Evolutionary conservation across 2,797 vertebrate genomes (phyloP).

Genomic region (Microchirus variegatus): DNA sequence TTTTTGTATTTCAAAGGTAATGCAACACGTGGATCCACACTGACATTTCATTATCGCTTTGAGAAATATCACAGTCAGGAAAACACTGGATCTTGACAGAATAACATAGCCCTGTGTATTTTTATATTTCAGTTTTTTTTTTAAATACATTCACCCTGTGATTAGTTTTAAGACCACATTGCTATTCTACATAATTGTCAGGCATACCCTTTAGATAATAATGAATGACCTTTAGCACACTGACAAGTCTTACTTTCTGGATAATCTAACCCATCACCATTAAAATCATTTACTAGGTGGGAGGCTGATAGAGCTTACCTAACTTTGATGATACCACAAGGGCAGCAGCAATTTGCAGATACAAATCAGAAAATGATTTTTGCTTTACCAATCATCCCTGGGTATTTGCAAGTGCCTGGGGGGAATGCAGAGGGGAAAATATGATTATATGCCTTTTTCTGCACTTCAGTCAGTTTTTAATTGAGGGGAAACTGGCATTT

Average conservation of each 20-base stretch:
- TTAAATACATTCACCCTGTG: slow-evolving; percentile 35
- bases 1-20: slow-evolving; percentile 22
- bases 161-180: slow-evolving; percentile 41
- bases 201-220: slow-evolving; percentile 62
- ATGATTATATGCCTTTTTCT: slow-evolving; percentile 69
- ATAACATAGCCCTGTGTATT: slow-evolving; percentile 15
- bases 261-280: slow-evolving; percentile 69
- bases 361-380: slow-evolving; percentile 70
- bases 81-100: slow-evolving; percentile 21
- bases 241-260: slow-evolving; percentile 45
- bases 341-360: slow-evolving; percentile 71
- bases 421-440: slow-evolving; percentile 54
- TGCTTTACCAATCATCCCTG: slow-evolving; percentile 60
- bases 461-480: slow-evolving; percentile 73
- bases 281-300: slow-evolving; percentile 67
- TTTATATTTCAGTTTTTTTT: slow-evolving; percentile 38
- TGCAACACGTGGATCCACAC: slow-evolving; percentile 11
- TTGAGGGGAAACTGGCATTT: slow-evolving; percentile 77
- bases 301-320: slow-evolving; percentile 61
- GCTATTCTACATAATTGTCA: slow-evolving; percentile 55
- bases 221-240: slow-evolving; percentile 61
- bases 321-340: slow-evolving; percentile 66
- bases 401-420: slow-evolving; percentile 45
- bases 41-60: slow-evolving; percentile 40
- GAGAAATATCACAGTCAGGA: slow-evolving; percentile 40